Evolutionary conservation across 2,113 vertebrate genomes (phyloP), one percentile per base, ranked within the genome.

Genomic region (Egretta garzetta): DNA sequence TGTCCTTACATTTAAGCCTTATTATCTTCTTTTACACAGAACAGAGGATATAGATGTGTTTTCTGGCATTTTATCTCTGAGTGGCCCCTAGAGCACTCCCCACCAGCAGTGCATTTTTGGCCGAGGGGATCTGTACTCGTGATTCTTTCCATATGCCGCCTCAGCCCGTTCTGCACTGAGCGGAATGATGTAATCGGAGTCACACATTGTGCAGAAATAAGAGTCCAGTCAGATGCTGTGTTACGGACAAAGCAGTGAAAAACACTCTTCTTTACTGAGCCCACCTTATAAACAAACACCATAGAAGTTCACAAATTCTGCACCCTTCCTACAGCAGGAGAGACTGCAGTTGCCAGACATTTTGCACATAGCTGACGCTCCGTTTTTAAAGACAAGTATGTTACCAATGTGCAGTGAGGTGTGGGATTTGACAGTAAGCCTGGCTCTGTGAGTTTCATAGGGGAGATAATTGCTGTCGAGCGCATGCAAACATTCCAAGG

Each of bases 111-210:
- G 81, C 0, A 5, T 63, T 96, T 80, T 86, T 97, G 95, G 94
- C 96, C 1, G 3, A 86, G 53, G 35, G 73, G 71, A 63, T 96
- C 93, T 72, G 64, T 59, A 49, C 89, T 93, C 18, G 0, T 96
- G 93, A 97, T 97, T 94, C 79, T 94, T 97, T 97, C 96, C 97
- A 96, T 97, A 94, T 95, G 96, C 67, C 0, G 62, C 70, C 88
- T 83, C 6, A 1, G 83, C 94, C 67, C 3, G 0, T 81, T 94
- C 63, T 0, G 30, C 53, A 14, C 55, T 3, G 8, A 77, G 71
- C 0, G 0, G 76, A 62, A 53, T 96, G 93, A 96, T 96, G 96
- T 96, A 90, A 97, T 95, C 11, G 1, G 45, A 96, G 89, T 79
- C 59, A 50, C 84, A 80, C 89, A 28, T 70, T 2, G 17, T 88